A percentile compares a stretch with the other conserved stretches of the same genome.
phyloP scores from a whole-genome alignment of 2,113 vertebrate genomes.

The Mugil cephalus region DNA sequence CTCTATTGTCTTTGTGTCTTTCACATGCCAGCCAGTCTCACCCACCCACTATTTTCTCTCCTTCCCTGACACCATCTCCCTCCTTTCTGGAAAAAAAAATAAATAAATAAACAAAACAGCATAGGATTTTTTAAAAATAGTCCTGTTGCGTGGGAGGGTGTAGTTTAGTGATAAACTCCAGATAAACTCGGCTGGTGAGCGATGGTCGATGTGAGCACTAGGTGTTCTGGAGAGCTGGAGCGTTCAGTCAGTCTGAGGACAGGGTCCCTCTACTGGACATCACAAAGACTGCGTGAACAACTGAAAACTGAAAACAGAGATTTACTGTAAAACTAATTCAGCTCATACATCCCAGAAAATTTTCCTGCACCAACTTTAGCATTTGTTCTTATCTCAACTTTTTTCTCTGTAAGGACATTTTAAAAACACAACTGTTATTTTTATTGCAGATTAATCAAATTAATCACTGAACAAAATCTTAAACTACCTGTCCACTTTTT shows the following conservation, averaged over 20 bases:
- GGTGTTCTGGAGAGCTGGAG: constrained; percentile 20
- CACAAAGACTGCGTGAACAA: constrained; percentile 28
- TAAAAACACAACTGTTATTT: no score
- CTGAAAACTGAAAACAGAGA: neutral
- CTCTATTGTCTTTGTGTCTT: constrained; percentile 67
- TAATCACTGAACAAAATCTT: no score
- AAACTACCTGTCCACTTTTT: no score
- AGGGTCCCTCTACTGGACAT: constrained; percentile 73
- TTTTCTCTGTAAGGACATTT: no score
- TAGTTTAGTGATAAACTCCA: constrained; percentile 32
- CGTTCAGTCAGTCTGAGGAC: constrained; percentile 26
- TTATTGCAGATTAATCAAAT: no score
- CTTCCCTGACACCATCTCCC: constrained; percentile 4
- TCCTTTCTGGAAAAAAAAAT: constrained; percentile 10
- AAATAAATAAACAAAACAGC: constrained; percentile 43
- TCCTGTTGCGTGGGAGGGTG: constrained; percentile 35
- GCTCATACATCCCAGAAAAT: neutral
- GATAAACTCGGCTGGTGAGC: constrained; percentile 31
- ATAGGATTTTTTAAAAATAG: constrained; percentile 28
- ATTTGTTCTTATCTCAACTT: no score
- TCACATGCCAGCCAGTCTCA: constrained; percentile 54
- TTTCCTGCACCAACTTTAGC: no score
- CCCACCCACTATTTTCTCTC: constrained; percentile 31
- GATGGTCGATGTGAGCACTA: constrained; percentile 10
- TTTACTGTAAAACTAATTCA: neutral